Evolutionary conservation across 2,113 vertebrate genomes (phyloP).

Genomic region (Chunga burmeisteri): DNA sequence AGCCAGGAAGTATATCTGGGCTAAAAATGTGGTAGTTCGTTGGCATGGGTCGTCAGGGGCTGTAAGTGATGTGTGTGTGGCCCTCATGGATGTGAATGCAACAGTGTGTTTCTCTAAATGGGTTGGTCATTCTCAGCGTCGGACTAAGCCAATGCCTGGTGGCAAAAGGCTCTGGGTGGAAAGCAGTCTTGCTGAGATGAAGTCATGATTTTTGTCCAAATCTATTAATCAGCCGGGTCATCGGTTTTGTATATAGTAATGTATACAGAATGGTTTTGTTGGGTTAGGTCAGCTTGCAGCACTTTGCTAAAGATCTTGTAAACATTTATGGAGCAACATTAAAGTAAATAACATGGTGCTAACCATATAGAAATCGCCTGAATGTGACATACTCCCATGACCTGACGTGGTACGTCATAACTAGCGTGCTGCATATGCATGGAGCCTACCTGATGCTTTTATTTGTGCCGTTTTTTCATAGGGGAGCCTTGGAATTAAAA

Average conservation of each 20-base stretch:
- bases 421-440: rapidly evolving
- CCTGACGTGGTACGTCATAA: rapidly evolving
- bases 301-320: background rate
- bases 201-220: background rate
- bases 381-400: rapidly evolving
- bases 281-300: no score
- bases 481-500: background rate
- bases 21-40: rapidly evolving
- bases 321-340: rapidly evolving
- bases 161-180: background rate
- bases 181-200: rapidly evolving
- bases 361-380: rapidly evolving
- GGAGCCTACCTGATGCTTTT: background rate
- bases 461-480: background rate
- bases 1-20: no score
- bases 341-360: rapidly evolving
- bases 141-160: no score
- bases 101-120: background rate
- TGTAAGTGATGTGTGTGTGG: rapidly evolving
- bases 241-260: rapidly evolving
- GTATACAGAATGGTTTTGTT: no score
- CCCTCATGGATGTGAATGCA: rapidly evolving
- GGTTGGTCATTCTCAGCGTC: rapidly evolving
- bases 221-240: no score
- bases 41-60: rapidly evolving